Evolutionary conservation across 2,888 invertebrate species (phyloP), one percentile per base, ranked within the genome.

Genomic region (Cryptocheilus praepositus): DNA sequence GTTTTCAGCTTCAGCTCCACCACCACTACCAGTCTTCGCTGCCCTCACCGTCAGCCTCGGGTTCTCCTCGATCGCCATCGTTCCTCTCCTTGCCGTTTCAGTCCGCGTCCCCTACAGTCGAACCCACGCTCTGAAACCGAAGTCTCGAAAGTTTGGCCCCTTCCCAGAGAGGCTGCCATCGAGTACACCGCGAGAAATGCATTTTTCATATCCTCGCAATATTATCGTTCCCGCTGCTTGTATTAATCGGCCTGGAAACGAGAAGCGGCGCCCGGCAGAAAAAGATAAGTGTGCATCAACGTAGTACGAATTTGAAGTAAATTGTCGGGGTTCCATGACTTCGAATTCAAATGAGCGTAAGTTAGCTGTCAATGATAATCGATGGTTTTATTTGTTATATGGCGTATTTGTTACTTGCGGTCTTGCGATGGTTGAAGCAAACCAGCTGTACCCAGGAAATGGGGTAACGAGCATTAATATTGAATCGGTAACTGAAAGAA

Each of bases 81-180:
- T 45, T 51, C 62, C 61, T 21, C 25, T 45, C 51, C 36, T 28
- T 22, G 36, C 49, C 51, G 56, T 63, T 61, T 44, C 57, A 43
- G 36, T 1, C 36, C 36, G 36, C 8, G 36, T 36, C 36, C 7
- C 64, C 53, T 64, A 71, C 64, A 76, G 67, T 73, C 70, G 61
- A 67, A 71, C 67, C 67, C 74, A 67, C 69, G 65, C 68, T 70
- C 76, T 74, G 71, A 79, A 76, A 73, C 76, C 73, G 60, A 75
- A 80, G 81, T 82, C 81, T 82, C 82, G 76, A 83, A 83, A 83
- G 79, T 83, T 83, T 83, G 76, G 83, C 81, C 74, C 74, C 71
- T 69, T 79, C 64, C 81, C 81, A 77, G 63, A 71, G 55, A 43
- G 59, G 64, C 66, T 64, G 71, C 73, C 76, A 73, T 75, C 73